Conservation (phyloP, 2,113 vertebrate species). For the Aldabrachelys gigantea region DNA sequence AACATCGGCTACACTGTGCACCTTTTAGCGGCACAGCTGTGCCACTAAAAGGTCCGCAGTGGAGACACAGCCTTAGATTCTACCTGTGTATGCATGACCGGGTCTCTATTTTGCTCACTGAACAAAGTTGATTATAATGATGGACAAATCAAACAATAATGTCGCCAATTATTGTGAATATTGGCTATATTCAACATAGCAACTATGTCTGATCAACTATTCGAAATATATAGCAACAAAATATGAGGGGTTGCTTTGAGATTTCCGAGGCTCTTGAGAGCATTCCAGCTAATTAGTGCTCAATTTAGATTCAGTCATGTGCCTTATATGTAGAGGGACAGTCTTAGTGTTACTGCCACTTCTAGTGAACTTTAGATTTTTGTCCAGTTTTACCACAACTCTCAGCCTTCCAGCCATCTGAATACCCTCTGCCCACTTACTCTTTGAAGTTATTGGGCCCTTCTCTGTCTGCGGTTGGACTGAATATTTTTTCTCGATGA, state of each 20-base stretch:
- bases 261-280: background rate
- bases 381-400: background rate
- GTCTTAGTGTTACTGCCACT: background rate
- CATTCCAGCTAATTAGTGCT: background rate
- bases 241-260: background rate
- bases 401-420: background rate
- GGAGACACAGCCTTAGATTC: background rate
- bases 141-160: background rate
- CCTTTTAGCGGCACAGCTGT: no score
- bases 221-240: background rate
- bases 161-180: background rate
- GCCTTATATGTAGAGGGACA: background rate
- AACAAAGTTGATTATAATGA: background rate
- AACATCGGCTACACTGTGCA: no score
- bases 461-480: no score
- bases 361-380: background rate
- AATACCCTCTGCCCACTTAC: no score
- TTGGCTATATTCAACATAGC: background rate
- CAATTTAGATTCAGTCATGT: background rate
- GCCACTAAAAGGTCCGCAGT: no score
- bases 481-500: no score
- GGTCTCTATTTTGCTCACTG: background rate
- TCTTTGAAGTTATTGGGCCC: no score
- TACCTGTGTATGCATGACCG: background rate
- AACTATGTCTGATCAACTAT: background rate